Percentiles rank a stretch among this genome's conserved stretches.
Conservation (phyloP, 2,797 vertebrate genomes). For the Sarcophilus harrisii region DNA sequence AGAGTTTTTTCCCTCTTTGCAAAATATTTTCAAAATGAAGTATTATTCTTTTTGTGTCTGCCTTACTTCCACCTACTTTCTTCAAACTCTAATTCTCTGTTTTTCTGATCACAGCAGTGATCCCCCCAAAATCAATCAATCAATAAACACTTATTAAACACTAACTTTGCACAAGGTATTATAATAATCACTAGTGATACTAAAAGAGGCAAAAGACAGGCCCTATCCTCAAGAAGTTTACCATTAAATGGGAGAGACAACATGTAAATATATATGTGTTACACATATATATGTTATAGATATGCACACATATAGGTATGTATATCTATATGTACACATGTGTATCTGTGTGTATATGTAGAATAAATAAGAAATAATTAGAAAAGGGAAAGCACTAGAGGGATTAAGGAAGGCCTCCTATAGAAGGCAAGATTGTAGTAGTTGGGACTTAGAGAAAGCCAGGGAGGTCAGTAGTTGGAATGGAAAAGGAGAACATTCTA, state of each 20-base stretch:
- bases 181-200: background rate
- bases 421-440: background rate
- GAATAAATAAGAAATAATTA: background rate
- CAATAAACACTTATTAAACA: background rate
- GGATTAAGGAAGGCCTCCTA: background rate
- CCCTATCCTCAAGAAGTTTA: background rate
- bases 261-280: background rate
- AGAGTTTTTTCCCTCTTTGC: background rate
- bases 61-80: background rate
- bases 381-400: background rate
- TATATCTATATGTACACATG: no score
- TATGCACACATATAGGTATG: no score
- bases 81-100: background rate
- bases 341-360: no score
- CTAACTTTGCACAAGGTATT: background rate
- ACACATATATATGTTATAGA: no score
- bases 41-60: background rate
- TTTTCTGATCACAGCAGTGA: background rate
- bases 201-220: background rate
- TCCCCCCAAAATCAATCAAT: background rate
- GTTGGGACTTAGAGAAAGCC: background rate
- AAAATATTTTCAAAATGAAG: background rate
- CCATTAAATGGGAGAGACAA: background rate
- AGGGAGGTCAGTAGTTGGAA: background rate
- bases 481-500: background rate